Evolutionary conservation across 92 coral and sea anemone species (phyloP).

Genomic region (Porites lobata): DNA sequence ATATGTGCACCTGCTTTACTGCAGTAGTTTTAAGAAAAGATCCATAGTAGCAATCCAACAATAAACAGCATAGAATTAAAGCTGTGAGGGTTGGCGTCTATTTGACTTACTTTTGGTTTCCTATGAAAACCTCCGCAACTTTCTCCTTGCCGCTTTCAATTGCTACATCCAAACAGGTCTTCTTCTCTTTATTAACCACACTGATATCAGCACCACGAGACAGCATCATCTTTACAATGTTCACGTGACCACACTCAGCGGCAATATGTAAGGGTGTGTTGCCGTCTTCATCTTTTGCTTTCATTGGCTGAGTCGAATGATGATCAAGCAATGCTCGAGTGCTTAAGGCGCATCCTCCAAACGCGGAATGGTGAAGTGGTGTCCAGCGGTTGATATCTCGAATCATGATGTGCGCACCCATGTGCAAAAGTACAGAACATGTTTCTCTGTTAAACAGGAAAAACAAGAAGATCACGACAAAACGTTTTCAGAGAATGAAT

Average conservation of each 20-base stretch:
- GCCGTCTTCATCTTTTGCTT: slow-evolving; percentile 65
- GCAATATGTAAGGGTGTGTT: slow-evolving; percentile 82
- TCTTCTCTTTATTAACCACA: slow-evolving; percentile 25
- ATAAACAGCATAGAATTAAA: no score
- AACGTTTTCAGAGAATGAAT: neutral
- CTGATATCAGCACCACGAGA: slow-evolving; percentile 68
- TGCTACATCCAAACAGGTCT: slow-evolving; percentile 71
- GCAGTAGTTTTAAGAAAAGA: no score
- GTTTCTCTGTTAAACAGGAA: slow-evolving; percentile 48
- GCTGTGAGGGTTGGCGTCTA: no score
- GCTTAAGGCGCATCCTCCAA: slow-evolving; percentile 68
- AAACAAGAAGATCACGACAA: neutral
- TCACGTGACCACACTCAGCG: slow-evolving; percentile 66
- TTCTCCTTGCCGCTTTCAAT: slow-evolving; percentile 33
- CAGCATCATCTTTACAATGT: slow-evolving; percentile 57
- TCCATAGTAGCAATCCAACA: no score
- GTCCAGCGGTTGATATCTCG: slow-evolving; percentile 85
- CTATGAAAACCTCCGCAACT: slow-evolving; percentile 29
- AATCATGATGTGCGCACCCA: slow-evolving; percentile 76
- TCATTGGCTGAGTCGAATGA: slow-evolving; percentile 37
- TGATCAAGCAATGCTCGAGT: slow-evolving; percentile 46
- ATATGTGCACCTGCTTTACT: no score
- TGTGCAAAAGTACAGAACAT: slow-evolving; percentile 55
- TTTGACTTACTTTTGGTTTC: no score
- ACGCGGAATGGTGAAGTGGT: slow-evolving; percentile 78